A percentile compares a stretch with the other conserved stretches of the same genome.
Evolutionary conservation across 2,113 vertebrate species (phyloP).

Genomic region (Dasypus novemcinctus): DNA sequence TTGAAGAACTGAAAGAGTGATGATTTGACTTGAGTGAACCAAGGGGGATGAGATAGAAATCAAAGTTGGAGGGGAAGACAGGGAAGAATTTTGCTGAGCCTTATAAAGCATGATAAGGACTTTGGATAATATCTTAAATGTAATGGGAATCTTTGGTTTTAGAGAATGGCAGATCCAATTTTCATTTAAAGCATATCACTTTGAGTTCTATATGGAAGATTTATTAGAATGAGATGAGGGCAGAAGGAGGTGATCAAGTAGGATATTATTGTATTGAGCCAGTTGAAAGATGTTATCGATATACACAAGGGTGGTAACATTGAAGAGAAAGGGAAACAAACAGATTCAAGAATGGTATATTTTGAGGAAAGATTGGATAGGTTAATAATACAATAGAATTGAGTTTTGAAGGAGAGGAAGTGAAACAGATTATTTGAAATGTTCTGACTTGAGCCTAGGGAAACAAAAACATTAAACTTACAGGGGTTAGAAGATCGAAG

Average conservation of each 20-base stretch:
- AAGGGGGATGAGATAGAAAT: neutral
- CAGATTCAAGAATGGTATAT: neutral
- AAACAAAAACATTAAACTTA: neutral
- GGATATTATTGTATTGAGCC: neutral
- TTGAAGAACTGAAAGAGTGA: neutral
- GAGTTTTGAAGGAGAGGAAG: neutral
- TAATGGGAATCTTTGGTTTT: neutral
- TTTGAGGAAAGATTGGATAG: neutral
- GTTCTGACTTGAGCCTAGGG: neutral
- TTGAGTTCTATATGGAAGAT: neutral
- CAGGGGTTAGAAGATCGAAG: neutral
- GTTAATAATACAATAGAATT: neutral
- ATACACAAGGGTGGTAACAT: neutral
- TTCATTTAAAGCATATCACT: neutral
- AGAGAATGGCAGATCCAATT: neutral
- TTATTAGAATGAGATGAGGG: neutral
- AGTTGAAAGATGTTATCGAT: neutral
- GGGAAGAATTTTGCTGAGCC: neutral
- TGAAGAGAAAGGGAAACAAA: neutral
- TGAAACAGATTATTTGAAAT: neutral
- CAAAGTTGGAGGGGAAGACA: neutral
- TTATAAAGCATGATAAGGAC: neutral
- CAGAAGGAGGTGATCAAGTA: neutral
- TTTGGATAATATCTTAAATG: neutral
- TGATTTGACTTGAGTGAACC: neutral